phyloP scores from a whole-genome alignment of 2,888 invertebrate species.

The Blastobasis adustella region DNA sequence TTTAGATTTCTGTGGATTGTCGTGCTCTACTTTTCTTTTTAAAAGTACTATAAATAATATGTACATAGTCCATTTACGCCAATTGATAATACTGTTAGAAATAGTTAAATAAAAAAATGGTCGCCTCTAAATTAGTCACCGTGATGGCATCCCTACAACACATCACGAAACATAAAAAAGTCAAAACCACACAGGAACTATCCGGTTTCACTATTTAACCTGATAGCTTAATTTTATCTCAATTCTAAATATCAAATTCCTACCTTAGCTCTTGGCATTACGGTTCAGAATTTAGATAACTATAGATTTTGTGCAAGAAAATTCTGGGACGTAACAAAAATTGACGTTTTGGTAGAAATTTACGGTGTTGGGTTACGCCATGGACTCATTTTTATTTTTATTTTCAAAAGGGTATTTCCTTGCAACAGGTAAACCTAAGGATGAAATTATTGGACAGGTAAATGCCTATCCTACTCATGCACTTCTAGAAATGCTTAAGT shows the following conservation, averaged over 20 bases:
- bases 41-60: too few species aligned
- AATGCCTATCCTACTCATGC: too few species aligned
- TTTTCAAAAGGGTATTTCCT: too few species aligned
- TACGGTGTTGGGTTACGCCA: slow-evolving; percentile 14
- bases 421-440: too few species aligned
- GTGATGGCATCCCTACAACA: slow-evolving; percentile 28
- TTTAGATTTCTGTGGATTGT: too few species aligned
- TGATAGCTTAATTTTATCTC: slow-evolving; percentile 39
- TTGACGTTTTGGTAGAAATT: slow-evolving; percentile 33
- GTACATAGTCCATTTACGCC: too few species aligned
- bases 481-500: too few species aligned
- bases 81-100: too few species aligned
- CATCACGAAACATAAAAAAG: slow-evolving; percentile 36
- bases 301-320: slow-evolving; percentile 6
- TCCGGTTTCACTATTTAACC: slow-evolving; percentile 43
- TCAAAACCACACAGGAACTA: slow-evolving; percentile 34
- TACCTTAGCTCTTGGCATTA: slow-evolving; percentile 11
- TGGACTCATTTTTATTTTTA: slow-evolving; percentile 15
- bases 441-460: too few species aligned
- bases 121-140: slow-evolving; percentile 10
- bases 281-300: too few species aligned
- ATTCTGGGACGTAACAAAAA: slow-evolving; percentile 27
- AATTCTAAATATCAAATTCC: slow-evolving; percentile 11
- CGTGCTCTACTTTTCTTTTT: too few species aligned
- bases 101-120: slow-evolving; percentile 1